These are phyloP conservation scores for Pholis gunnellus DNA, from an alignment of 2,113 vertebrate species.

Conservation along the genomic window DNA sequence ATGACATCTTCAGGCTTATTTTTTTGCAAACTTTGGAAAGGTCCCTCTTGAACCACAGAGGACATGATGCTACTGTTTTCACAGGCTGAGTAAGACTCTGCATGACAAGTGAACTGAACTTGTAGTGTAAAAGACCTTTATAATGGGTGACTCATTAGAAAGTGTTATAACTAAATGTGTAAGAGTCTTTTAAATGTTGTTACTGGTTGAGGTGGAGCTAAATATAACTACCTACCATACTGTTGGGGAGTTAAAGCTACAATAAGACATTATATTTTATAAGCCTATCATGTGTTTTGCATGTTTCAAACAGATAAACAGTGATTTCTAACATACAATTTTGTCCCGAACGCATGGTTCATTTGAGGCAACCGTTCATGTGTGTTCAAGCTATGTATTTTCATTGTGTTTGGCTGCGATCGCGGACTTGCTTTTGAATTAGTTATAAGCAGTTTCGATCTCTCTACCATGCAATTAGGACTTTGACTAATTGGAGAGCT, in stretches of 20 bases:
- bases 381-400: not conserved
- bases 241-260: not conserved
- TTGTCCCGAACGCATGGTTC: not conserved
- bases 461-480: not conserved
- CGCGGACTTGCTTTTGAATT: not conserved
- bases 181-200: not conserved
- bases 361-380: too few relatives aligned
- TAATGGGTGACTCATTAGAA: not conserved
- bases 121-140: not conserved
- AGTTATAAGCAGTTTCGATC: not conserved
- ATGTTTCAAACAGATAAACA: not conserved
- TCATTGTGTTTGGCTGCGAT: not conserved
- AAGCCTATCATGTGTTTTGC: not conserved
- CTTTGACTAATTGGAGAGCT: slow-evolving; percentile 7
- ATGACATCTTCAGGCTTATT: not conserved
- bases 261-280: not conserved
- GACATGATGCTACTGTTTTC: not conserved
- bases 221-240: not conserved
- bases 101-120: not conserved
- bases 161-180: not conserved
- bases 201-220: not conserved
- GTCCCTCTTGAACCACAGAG: not conserved
- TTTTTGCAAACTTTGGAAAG: not conserved
- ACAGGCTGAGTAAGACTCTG: not conserved
- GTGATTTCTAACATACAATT: not conserved